These are phyloP conservation scores for Monoplex corrugatus DNA, from an alignment of 2,888 invertebrate species.

Conservation along the genomic window DNA sequence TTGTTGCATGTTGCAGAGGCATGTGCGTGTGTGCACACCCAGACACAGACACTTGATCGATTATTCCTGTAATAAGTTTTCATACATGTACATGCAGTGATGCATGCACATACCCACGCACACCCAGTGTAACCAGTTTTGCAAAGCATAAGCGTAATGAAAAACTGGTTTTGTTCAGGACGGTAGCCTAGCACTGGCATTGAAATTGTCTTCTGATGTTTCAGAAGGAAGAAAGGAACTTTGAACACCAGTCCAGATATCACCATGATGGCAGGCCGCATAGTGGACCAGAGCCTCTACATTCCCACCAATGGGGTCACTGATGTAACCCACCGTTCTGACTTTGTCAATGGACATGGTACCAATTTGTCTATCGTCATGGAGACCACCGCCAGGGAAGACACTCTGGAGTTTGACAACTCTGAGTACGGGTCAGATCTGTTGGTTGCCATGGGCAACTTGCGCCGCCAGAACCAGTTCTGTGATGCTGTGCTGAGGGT, in stretches of 20 bases:
- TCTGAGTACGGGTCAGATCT: slow-evolving; percentile 79
- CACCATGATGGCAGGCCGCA: slow-evolving; percentile 23
- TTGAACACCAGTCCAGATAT: no score
- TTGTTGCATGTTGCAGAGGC: no score
- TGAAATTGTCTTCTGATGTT: background rate
- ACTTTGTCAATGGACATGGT: background rate
- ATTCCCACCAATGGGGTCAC: slow-evolving; percentile 8
- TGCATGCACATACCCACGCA: no score
- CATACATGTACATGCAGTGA: no score
- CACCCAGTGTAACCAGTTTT: no score
- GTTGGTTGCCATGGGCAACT: slow-evolving; percentile 88
- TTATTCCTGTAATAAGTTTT: no score
- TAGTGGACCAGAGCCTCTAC: slow-evolving; percentile 1
- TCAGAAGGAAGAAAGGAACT: background rate
- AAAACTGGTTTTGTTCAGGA: no score
- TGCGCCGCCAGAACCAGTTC: slow-evolving; percentile 92
- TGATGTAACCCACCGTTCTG: background rate
- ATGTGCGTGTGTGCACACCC: no score
- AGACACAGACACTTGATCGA: no score
- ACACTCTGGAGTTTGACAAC: slow-evolving; percentile 71
- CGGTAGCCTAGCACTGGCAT: no score
- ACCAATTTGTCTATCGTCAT: background rate
- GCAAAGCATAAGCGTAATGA: no score
- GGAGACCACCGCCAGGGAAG: slow-evolving; percentile 82
- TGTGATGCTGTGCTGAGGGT: slow-evolving; percentile 93